Evolutionary conservation across 2,888 invertebrate species (phyloP), one percentile per base, ranked within the genome.

Genomic region (Hydraecia micacea): DNA sequence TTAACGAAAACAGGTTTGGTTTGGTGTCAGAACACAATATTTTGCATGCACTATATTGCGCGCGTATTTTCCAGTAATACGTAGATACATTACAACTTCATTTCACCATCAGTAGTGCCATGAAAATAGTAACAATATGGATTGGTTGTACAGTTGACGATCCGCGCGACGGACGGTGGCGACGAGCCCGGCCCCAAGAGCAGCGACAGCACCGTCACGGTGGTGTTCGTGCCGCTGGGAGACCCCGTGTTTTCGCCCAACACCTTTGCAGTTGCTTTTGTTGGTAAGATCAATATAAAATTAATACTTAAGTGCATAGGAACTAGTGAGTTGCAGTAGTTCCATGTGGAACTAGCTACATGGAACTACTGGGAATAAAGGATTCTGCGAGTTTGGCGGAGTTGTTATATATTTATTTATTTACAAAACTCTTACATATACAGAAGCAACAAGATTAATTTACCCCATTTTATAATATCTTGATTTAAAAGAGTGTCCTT

Each of bases 161-260:
- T 97, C 69, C 93, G 93, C 49, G 97, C 96, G 0, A 95, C 94
- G 5, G 97, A 97, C 88, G 95, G 96, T 9, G 97, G 97, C 1
- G 94, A 93, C 0, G 95, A 95, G 9, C 96, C 96, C 0, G 90
- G 90, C 0, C 87, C 93, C 0, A 88, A 89, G 1, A 89, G 74
- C 39, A 83, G 93, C 0, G 92, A 91, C 70, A 87, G 89, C 65
- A 90, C 94, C 2, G 82, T 97, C 60, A 92, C 88, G 3, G 91
- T 97, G 0, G 92, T 95, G 39, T 97, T 97, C 87, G 95, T 97
- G 52, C 96, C 97, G 28, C 91, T 94, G 55, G 96, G 95, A 5
- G 95, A 95, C 25, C 97, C 97, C 0, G 87, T 91, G 32, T 97
- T 97, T 89, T 15, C 77, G 0, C 67, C 62, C 0, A 86, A 83